Evolutionary conservation across 1,140 invertebrate genomes (phyloP).

Genomic region (Cephus cinctus): DNA sequence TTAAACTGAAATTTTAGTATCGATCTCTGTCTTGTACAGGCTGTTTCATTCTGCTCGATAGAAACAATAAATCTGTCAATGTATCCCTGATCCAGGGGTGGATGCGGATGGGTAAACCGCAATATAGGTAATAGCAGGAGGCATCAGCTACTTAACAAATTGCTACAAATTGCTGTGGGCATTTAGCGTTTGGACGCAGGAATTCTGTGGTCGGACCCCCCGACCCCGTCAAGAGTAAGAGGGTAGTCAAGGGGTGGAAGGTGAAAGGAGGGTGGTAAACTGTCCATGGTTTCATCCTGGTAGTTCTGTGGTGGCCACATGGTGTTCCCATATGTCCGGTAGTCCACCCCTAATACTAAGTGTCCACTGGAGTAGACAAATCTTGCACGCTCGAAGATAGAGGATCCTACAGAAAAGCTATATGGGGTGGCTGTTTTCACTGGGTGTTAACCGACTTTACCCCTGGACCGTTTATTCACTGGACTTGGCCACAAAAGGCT

Average conservation of each 20-base stretch:
- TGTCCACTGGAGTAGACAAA: constrained; percentile 32
- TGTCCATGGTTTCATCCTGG: background rate
- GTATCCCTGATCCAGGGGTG: constrained; percentile 36
- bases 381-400: constrained; percentile 21
- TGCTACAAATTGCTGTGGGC: constrained; percentile 55
- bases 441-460: constrained; percentile 11
- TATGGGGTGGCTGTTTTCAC: background rate
- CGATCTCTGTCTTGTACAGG: too few species aligned
- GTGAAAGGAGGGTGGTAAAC: background rate
- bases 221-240: constrained; percentile 15
- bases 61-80: constrained; percentile 47
- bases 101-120: constrained; percentile 31
- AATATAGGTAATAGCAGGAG: constrained; percentile 56
- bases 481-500: too few species aligned
- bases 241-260: constrained; percentile 4
- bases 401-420: background rate
- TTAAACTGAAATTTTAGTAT: too few species aligned
- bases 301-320: constrained; percentile 35
- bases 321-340: constrained; percentile 44
- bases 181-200: constrained; percentile 40
- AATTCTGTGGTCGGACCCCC: constrained; percentile 20
- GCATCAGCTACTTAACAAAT: constrained; percentile 59
- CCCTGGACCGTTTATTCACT: constrained; percentile 23
- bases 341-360: constrained; percentile 31
- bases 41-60: background rate